Base-by-base conservation (phyloP, 2,797 vertebrate species). In the Columba guinea region DNA sequence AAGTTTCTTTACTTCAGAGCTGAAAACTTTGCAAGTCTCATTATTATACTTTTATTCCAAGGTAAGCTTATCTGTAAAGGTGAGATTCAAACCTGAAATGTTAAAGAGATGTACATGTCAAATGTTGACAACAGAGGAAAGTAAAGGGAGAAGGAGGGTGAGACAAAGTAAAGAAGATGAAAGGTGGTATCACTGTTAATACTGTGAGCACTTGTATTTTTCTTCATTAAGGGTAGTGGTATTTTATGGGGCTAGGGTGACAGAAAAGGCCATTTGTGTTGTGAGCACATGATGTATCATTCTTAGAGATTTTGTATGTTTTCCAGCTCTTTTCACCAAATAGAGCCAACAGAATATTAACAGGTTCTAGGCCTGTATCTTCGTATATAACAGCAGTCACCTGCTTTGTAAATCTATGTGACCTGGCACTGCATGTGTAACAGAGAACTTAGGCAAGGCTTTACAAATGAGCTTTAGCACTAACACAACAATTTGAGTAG, bases 201-300 rank as follows among this genome's bases (percentile, higher is more conserved):
- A 7, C 5, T 23, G 23, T 10, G n/a, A 69, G 28, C 17, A 8
- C 11, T 48, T 41, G 4, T 2, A 1, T 18, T 86, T 75, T 56
- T 71, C 28, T 59, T 69, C 19, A 20, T 48, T 62, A 53, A 37
- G 7, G 16, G 4, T 5, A 44, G 16, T 21, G 16, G 11, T 59
- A 5, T 53, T 55, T 39, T 20, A 46, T 20, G 23, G 46, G 26
- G 32, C 13, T 7, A 32, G 32, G 2, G 5, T 62, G 51, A 15
- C 19, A 53, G 34, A 22, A 77, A 51, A 70, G 35, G 6, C 12
- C 5, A 5, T 49, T 60, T 55, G 13, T 51, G 13, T 39, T 46
- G 24, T 75, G 28, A 64, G 15, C 28, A 49, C 3, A 6, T 0
- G 0, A 6, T 35, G 14, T 37, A 5, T 51, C 11, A 4, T 34